Base-by-base conservation (phyloP, 2,113 vertebrate genomes). In the Donacobius atricapilla region DNA sequence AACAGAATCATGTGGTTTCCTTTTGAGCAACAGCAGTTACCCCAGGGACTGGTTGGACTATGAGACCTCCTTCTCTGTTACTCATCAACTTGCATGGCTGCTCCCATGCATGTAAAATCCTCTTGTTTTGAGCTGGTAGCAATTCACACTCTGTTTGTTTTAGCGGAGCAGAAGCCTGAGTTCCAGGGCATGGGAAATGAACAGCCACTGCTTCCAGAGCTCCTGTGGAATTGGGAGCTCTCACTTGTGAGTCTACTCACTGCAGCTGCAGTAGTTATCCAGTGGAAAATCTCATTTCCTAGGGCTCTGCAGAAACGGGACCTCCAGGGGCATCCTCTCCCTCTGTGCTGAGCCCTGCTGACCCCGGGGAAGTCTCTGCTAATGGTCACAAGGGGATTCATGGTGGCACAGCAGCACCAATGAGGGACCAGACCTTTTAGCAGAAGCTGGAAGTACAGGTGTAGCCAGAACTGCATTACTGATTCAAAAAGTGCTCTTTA, bases 1-100 rank as follows among this genome's bases (percentile, higher is more conserved):
- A 14, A n/a, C 5, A 1, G 1, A 1, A 69, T 16, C 3, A 0
- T 8, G 17, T 20, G 19, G 31, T 18, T 77, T 80, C 58, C 15
- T 69, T 50, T 33, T 8, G 70, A 78, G 54, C 51, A 39, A 7
- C 51, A 42, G 0, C 10, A 15, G 11, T 44, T 63, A 9, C 27
- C 56, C 37, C 7, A 6, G 64, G 48, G 47, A 7, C 60, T 33
- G 39, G 19, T 5, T 58, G 58, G 63, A 23, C 30, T 58, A 3
- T 19, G 47, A 35, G 37, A 21, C 33, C 47, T 40, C 31, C 45
- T 72, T 13, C 57, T 54, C 65, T 78, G 60, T n/a, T 33, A 3
- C 37, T 35, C n/a, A 42, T 40, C 81, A 58, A 1, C 51, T 28
- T 87, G 31, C 33, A 9, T 39, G 69, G 56, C 40, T 82, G 57